These are phyloP conservation scores for Beris chalybata DNA, from an alignment of 2,888 invertebrate genomes.

Conservation along the genomic window DNA sequence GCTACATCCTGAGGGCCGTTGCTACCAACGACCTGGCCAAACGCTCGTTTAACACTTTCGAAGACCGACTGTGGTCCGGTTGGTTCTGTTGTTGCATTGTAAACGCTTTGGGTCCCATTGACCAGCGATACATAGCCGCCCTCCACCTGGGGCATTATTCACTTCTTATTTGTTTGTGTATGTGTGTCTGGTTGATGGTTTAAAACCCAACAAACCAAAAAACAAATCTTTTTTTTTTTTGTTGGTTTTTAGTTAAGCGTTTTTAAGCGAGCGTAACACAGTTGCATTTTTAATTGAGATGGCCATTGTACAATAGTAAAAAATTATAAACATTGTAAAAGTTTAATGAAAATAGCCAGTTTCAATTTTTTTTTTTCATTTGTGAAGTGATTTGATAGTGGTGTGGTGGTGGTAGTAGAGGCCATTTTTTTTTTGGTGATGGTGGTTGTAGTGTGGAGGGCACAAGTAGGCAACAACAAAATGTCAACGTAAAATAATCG, in stretches of 20 bases:
- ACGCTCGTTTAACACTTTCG: slow-evolving; percentile 54
- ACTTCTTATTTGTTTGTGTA: slow-evolving; percentile 16
- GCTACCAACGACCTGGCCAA: slow-evolving; percentile 56
- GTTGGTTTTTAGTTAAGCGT: too few relatives aligned
- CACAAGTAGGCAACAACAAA: slow-evolving; percentile 30
- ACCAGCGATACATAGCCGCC: slow-evolving; percentile 56
- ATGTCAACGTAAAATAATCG: slow-evolving; percentile 25
- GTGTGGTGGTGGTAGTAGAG: slow-evolving; percentile 20
- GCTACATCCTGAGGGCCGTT: slow-evolving; percentile 47
- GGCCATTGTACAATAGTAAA: too few relatives aligned
- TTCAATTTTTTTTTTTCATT: too few relatives aligned
- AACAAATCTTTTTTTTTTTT: too few relatives aligned
- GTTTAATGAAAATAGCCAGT: too few relatives aligned
- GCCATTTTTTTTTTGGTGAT: slow-evolving; percentile 15
- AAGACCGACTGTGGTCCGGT: slow-evolving; percentile 54
- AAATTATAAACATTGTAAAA: too few relatives aligned
- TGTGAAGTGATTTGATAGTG: slow-evolving; percentile 9
- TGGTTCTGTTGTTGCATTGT: slow-evolving; percentile 57
- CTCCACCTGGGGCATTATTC: slow-evolving; percentile 54
- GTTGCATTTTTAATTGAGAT: too few relatives aligned
- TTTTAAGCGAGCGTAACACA: too few relatives aligned
- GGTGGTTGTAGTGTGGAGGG: slow-evolving; percentile 22
- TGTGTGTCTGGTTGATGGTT: slow-evolving; percentile 4
- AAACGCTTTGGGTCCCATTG: slow-evolving; percentile 50
- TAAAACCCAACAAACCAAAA: neutral